Base-by-base conservation (phyloP, 2,888 invertebrate genomes). In the Cremastinae sp. region DNA sequence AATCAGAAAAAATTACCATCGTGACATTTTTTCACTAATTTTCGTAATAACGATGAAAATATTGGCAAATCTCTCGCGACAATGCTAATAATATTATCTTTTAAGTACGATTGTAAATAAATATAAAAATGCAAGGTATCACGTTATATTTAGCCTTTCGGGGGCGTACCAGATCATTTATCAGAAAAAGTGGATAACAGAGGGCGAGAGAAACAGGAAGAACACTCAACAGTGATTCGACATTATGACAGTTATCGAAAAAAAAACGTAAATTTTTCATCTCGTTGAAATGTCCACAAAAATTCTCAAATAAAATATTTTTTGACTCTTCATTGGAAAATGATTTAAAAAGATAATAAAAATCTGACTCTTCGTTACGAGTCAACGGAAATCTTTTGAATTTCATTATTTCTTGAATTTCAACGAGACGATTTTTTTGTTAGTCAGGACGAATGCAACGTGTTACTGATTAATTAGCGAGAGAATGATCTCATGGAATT, bases 381-480 rank as follows among this genome's bases (percentile, higher is more conserved):
- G n/a, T n/a, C 28, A 28, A 28, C n/a, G 5, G 5, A 28, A 28
- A 28, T 28, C 28, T 28, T 5, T 28, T 5, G 49, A 61, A 64
- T 64, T n/a, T n/a, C n/a, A 76, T 28, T 28, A 28, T 28, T 28
- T 28, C 28, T 3, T 74, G 74, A 74, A 74, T 72, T 64, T 75
- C 72, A 72, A 47, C 47, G 43, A 69, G 41, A 75, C 28, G 47
- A 73, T 41, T 76, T 68, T 77, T 68, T 74, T 72, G 74, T 75
- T 74, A 72, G 75, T 64, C 75, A 77, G 73, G 45, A 72, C 49
- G 68, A 75, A 78, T 78, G 72, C 78, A 80, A 80, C 65, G 66
- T 70, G 71, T 28, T 82, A 79, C 79, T 79, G 82, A 84, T 88
- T 88, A 89, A 86, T 88, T 51, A 88, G 87, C 85, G 84, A 86